Evolutionary conservation across 2,797 vertebrate species (phyloP).

Genomic region (Nannoperca obscura): DNA sequence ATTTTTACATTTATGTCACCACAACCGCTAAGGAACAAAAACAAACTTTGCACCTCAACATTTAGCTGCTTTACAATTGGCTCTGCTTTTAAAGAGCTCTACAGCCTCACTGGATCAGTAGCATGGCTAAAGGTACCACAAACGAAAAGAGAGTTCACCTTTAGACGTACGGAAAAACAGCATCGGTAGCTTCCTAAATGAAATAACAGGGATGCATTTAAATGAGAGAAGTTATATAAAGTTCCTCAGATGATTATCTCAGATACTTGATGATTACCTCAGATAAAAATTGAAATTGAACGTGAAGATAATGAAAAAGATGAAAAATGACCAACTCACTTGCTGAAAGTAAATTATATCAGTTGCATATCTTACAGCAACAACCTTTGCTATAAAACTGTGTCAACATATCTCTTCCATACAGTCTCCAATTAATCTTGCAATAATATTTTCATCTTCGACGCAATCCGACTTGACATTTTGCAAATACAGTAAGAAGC

Average conservation of each 20-base stretch:
- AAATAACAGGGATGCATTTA: constrained; percentile 19
- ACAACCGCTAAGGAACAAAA: neutral
- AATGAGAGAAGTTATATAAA: constrained; percentile 6
- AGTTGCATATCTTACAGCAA: neutral
- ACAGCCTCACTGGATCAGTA: neutral
- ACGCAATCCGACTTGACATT: constrained; percentile 13
- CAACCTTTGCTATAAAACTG: constrained; percentile 7
- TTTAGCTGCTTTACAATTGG: neutral
- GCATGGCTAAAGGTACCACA: neutral
- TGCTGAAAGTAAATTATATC: constrained; percentile 31
- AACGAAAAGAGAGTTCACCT: constrained; percentile 24
- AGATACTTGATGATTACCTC: constrained; percentile 33
- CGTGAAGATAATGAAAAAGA: constrained; percentile 32
- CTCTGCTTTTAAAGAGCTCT: neutral
- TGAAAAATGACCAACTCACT: constrained; percentile 34
- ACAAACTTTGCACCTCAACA: neutral
- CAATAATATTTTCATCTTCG: constrained; percentile 19
- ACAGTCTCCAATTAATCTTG: constrained; percentile 23
- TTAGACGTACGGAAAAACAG: neutral
- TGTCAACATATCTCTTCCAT: constrained; percentile 22
- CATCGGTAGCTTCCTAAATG: constrained; percentile 29
- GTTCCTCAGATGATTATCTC: constrained; percentile 37
- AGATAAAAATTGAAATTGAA: constrained; percentile 44
- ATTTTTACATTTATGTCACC: neutral
- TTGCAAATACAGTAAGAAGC: constrained; percentile 5